Evolutionary conservation across 2,797 vertebrate genomes (phyloP), one percentile per base, ranked within the genome.

Genomic region (Lacerta viridis): DNA sequence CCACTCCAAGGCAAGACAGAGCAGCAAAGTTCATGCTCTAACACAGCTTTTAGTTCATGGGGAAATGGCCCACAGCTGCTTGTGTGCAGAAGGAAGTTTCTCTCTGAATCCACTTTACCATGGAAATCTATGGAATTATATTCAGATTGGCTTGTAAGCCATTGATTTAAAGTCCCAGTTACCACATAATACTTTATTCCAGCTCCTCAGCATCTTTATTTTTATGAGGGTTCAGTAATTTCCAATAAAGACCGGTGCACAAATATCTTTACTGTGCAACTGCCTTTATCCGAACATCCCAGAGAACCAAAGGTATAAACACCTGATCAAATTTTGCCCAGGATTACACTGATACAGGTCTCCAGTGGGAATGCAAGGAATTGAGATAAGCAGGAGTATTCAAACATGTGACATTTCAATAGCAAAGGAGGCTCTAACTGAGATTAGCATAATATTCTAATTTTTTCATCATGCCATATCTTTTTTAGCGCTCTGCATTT

Each of bases 401-500:
- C 27, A 61, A 20, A 61, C 72, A 76, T 59, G 71, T 64, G 17
- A 41, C 29, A 41, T 29, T 76, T 17, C 17, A 61, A 6, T 25
- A 15, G 20, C 33, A 33, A 66, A 41, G 27, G 39, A 83, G 29
- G 27, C 46, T 23, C 29, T 33, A 55, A 61, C 29, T 61, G 39
- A n/a, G 23, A 55, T 84, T 11, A 88, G 83, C 76, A 78, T 0
- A 8, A 39, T 91, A 61, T 68, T 74, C 29, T 23, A 87, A 18
- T 66, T 89, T 33, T 2, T 64, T 68, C 39, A 72, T 11, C 7
- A 17, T 27, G 46, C 2, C 80, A 91, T 39, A 71, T 71, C 8
- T 4, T 50, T 61, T 71, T 85, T 29, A 18, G 78, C 29, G 25
- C 87, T 93, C 83, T 85, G 25, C 36, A 86, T 74, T 93, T 90